Base-by-base conservation (phyloP, 2,888 invertebrate genomes). In the Aphrophora alni region DNA sequence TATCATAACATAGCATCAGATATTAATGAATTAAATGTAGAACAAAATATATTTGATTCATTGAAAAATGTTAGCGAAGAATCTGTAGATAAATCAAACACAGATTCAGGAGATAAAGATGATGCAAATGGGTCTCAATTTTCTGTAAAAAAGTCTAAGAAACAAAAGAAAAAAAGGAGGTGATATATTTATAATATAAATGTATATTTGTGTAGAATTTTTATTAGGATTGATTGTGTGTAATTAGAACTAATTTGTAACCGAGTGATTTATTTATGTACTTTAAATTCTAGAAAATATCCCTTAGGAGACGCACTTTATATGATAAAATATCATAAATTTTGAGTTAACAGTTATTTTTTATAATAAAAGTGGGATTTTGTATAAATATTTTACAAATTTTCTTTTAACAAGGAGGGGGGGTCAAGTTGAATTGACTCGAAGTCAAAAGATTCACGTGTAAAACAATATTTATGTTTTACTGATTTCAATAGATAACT, bases 81-180 rank as follows among this genome's bases (percentile, higher is more conserved):
- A 10, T 81, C 81, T 17, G 75, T 51, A 8, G 81, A 77, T 26
- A 81, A 81, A 74, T 77, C 77, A 1, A 83, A 78, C 38, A 82
- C 83, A 25, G 84, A 84, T 75, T 83, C 84, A 12, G 83, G 83
- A 76, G 84, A 84, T 17, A 84, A 84, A 82, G 82, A 82, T 33
- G 78, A 79, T 68, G n/a, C 69, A 14, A 74, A 14, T 38, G 68
- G 78, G 24, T 68, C 33, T 3, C 78, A 74, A 38, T 69, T 73
- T 8, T 28, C 72, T 8, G 78, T 80, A 38, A 84, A 84, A 76
- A 84, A 84, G 70, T 75, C 81, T 12, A 82, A 82, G 71, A 84
- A 84, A 75, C 84, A 84, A 74, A 84, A 84, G 77, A 83, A 83
- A 76, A 84, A 84, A 78, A 82, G 82, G 72, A 83, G 84, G 82